These are phyloP conservation scores for Artemia sinica DNA, from an alignment of 2,888 invertebrate species.

Conservation along the genomic window DNA sequence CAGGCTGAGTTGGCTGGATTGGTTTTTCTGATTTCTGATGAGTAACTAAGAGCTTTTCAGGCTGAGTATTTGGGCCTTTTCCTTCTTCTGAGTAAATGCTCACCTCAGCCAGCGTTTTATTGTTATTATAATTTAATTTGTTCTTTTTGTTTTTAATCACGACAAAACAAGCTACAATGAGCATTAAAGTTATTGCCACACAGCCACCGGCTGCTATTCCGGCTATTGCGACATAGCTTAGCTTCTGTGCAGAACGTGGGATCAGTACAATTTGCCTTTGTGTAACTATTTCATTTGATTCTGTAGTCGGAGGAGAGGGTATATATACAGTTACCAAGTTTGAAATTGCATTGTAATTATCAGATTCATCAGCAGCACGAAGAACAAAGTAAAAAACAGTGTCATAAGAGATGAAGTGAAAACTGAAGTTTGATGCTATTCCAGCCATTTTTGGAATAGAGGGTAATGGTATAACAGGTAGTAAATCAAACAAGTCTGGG, in stretches of 20 bases:
- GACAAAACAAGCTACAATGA: constrained; percentile 21
- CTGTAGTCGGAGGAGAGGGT: constrained; percentile 38
- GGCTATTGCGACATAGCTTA: constrained; percentile 16
- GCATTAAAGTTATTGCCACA: constrained; percentile 22
- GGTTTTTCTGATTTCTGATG: background rate
- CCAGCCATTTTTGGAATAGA: constrained; percentile 35
- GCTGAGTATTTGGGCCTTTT: background rate
- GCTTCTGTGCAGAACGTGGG: constrained; percentile 9
- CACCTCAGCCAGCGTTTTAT: background rate
- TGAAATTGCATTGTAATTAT: constrained; percentile 33
- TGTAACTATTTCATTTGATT: constrained; percentile 34
- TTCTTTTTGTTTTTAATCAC: constrained; percentile 9
- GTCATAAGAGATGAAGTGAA: constrained; percentile 37
- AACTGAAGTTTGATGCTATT: constrained; percentile 37
- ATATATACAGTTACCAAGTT: constrained; percentile 40
- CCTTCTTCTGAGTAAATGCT: background rate
- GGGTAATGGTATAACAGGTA: constrained; percentile 18
- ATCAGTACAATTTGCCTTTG: constrained; percentile 21
- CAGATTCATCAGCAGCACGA: constrained; percentile 35
- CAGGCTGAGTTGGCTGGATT: constrained; percentile 34
- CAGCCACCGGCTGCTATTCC: constrained; percentile 24
- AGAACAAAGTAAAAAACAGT: constrained; percentile 39
- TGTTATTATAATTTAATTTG: constrained; percentile 3
- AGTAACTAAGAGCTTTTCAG: background rate
- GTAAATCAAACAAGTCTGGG: constrained; percentile 30